Evolutionary conservation across 2,888 invertebrate genomes (phyloP).

Genomic region (Lepidocyrtoides sp.): DNA sequence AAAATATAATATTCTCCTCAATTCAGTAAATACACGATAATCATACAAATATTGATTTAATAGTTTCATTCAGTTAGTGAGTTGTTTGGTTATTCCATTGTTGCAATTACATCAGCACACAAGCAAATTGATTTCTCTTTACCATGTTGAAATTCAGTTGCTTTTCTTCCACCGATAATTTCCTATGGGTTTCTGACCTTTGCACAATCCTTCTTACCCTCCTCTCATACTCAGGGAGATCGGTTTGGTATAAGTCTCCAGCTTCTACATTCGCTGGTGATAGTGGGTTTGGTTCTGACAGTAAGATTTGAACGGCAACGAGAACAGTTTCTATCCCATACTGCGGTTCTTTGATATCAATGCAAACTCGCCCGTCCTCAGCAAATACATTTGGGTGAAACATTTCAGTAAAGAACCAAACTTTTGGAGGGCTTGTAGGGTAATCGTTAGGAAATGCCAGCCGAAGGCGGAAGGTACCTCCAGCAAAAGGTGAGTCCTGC

Average conservation of each 20-base stretch:
- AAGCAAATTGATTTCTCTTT: not conserved
- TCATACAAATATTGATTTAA: too few species aligned
- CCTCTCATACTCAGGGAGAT: not conserved
- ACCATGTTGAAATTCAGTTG: slow-evolving; percentile 9
- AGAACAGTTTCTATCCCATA: slow-evolving; percentile 33
- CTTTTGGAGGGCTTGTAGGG: slow-evolving; percentile 70
- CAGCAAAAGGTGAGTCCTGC: slow-evolving; percentile 78
- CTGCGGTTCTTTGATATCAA: not conserved
- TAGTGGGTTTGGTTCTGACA: slow-evolving; percentile 35
- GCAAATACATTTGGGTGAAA: slow-evolving; percentile 82
- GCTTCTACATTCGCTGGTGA: slow-evolving; percentile 45
- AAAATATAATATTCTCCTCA: not conserved
- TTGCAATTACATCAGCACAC: not conserved
- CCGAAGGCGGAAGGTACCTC: slow-evolving; percentile 70
- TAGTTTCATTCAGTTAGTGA: too few species aligned
- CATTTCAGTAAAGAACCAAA: slow-evolving; percentile 73
- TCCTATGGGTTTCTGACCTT: slow-evolving; percentile 27
- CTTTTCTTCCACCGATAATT: slow-evolving; percentile 8
- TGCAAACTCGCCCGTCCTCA: slow-evolving; percentile 76
- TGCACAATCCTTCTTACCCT: slow-evolving; percentile 5
- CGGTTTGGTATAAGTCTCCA: slow-evolving; percentile 48
- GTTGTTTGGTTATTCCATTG: not conserved
- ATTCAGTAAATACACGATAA: too few species aligned
- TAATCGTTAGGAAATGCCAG: slow-evolving; percentile 72
- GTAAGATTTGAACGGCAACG: slow-evolving; percentile 17